A percentile compares a stretch with the other conserved stretches of the same genome.
phyloP scores from a whole-genome alignment of 2,888 invertebrate genomes.

The Hoplodrina ambigua region DNA sequence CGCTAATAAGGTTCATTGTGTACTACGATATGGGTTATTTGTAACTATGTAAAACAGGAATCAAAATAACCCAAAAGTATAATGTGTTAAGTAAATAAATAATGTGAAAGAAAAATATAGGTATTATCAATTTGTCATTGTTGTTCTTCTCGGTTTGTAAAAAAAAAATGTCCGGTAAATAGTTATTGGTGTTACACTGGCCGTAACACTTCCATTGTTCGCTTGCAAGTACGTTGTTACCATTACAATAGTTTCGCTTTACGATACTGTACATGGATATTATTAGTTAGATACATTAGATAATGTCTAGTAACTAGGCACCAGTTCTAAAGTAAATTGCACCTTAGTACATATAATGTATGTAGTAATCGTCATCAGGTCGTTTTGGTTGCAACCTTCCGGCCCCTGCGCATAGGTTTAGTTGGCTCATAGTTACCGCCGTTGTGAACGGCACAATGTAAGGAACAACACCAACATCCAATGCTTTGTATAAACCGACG shows the following conservation, averaged over 20 bases:
- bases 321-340: constrained; percentile 76
- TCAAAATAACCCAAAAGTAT: not conserved
- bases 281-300: constrained; percentile 75
- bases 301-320: constrained; percentile 70
- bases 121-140: not conserved
- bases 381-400: constrained; percentile 75
- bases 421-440: constrained; percentile 83
- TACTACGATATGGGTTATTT: not conserved
- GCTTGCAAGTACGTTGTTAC: constrained; percentile 55
- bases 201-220: constrained; percentile 21
- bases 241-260: constrained; percentile 65
- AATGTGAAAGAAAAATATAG: not conserved
- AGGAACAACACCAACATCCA: constrained; percentile 86
- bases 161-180: not conserved
- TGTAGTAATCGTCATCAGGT: constrained; percentile 67
- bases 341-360: constrained; percentile 75
- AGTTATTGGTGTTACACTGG: constrained; percentile 16
- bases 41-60: not conserved
- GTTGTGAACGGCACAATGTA: constrained; percentile 81
- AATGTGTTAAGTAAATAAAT: constrained; percentile 1
- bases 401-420: constrained; percentile 72
- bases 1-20: constrained; percentile 1
- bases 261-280: constrained; percentile 85
- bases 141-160: not conserved
- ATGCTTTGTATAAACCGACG: constrained; percentile 80